A percentile compares a stretch with the other conserved stretches of the same genome.
Conservation (phyloP, 2,888 invertebrate genomes). For the Mimachlamys varia region DNA sequence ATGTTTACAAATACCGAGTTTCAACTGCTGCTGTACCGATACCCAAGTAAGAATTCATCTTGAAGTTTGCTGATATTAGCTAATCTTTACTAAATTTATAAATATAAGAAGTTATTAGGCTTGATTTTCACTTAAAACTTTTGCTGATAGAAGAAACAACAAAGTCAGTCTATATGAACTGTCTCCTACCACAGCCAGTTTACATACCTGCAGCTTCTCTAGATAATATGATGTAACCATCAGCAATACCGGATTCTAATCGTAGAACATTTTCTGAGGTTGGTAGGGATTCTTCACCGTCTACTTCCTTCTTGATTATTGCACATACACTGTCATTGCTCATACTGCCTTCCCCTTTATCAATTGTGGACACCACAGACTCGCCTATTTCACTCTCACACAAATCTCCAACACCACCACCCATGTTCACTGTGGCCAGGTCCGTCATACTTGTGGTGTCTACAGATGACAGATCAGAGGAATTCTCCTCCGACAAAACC, state of each 20-base stretch:
- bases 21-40: too few species aligned
- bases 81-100: too few species aligned
- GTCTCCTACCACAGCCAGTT: too few species aligned
- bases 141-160: too few species aligned
- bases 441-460: neutral
- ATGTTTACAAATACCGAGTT: too few species aligned
- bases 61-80: too few species aligned
- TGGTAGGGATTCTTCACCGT: slow-evolving; percentile 36
- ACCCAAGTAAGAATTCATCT: too few species aligned
- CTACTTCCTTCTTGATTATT: slow-evolving; percentile 22
- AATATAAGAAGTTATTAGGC: too few species aligned
- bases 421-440: neutral
- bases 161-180: too few species aligned
- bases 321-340: slow-evolving; percentile 20
- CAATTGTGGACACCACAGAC: too few species aligned
- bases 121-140: too few species aligned
- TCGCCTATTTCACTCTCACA: slow-evolving; percentile 1
- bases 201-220: slow-evolving; percentile 52
- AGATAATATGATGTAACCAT: slow-evolving; percentile 53
- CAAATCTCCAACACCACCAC: neutral
- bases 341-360: neutral
- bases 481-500: neutral
- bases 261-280: slow-evolving; percentile 38
- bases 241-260: slow-evolving; percentile 38
- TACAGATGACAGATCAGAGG: neutral